Conservation (phyloP, 2,113 vertebrate species). For the Penelope pileata region DNA sequence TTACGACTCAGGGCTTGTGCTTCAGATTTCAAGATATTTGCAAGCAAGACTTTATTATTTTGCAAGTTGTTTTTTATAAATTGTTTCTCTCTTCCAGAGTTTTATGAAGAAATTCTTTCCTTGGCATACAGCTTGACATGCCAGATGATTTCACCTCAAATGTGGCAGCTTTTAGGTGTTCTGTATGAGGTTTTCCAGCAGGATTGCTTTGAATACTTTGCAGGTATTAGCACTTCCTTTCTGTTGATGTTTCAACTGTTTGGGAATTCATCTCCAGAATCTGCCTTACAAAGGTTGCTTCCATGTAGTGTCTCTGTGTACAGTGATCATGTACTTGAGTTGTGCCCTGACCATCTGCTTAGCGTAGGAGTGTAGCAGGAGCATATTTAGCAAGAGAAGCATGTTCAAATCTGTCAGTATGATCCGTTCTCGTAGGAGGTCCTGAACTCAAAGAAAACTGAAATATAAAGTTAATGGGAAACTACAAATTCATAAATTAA, state of each 20-base stretch:
- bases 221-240: conserved; percentile 77
- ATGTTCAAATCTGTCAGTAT: background rate
- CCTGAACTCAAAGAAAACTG: background rate
- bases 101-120: conserved; percentile 97
- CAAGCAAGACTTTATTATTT: background rate
- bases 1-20: rapidly evolving
- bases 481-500: background rate
- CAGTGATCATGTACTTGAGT: conserved; percentile 5
- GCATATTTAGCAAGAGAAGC: background rate
- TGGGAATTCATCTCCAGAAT: background rate
- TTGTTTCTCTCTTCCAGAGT: conserved; percentile 81
- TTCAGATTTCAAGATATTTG: background rate
- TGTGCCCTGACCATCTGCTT: background rate
- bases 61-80: background rate
- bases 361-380: background rate
- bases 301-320: background rate
- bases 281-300: background rate
- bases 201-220: conserved; percentile 95
- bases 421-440: background rate
- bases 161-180: conserved; percentile 96
- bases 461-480: background rate
- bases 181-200: conserved; percentile 95
- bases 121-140: conserved; percentile 95
- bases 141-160: conserved; percentile 92
- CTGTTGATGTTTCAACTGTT: background rate